Conservation (phyloP, 2,888 invertebrate genomes). For the Ctenicera cuprea region DNA sequence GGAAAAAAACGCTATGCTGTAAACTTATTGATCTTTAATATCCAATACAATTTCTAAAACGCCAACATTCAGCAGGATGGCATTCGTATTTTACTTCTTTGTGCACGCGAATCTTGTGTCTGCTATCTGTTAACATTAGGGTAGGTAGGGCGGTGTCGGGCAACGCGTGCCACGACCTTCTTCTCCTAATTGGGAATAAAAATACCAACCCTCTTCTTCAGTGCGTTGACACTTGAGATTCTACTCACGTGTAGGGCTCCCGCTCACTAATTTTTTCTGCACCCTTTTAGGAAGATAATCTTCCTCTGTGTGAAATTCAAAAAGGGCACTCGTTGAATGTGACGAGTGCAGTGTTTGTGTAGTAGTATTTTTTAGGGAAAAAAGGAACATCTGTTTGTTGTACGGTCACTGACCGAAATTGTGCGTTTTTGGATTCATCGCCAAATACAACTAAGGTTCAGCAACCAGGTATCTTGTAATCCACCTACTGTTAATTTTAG, state of each 20-base stretch:
- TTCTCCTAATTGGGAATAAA: conserved; percentile 38
- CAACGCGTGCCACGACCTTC: conserved; percentile 45
- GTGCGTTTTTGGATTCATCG: conserved; percentile 3
- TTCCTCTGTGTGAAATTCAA: neutral
- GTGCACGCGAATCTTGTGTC: conserved; percentile 37
- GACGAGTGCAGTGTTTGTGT: no score
- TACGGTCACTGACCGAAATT: conserved; percentile 20
- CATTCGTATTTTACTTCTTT: conserved; percentile 22
- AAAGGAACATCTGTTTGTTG: neutral
- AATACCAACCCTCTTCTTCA: conserved; percentile 27
- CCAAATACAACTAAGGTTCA: conserved; percentile 10
- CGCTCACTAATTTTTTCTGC: neutral
- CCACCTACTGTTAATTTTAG: conserved; percentile 25
- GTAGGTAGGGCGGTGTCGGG: conserved; percentile 51
- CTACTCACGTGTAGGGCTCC: conserved; percentile 6
- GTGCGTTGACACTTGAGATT: conserved; percentile 22
- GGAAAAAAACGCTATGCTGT: neutral
- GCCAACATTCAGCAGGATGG: neutral
- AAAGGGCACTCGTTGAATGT: no score
- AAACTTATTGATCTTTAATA: neutral
- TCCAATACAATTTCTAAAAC: conserved; percentile 2
- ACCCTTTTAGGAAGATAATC: neutral
- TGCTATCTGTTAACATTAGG: conserved; percentile 44
- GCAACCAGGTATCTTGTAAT: conserved; percentile 15
- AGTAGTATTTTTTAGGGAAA: no score